Base-by-base conservation (phyloP, 2,797 vertebrate genomes). In the Schizopygopsis malacanthus region DNA sequence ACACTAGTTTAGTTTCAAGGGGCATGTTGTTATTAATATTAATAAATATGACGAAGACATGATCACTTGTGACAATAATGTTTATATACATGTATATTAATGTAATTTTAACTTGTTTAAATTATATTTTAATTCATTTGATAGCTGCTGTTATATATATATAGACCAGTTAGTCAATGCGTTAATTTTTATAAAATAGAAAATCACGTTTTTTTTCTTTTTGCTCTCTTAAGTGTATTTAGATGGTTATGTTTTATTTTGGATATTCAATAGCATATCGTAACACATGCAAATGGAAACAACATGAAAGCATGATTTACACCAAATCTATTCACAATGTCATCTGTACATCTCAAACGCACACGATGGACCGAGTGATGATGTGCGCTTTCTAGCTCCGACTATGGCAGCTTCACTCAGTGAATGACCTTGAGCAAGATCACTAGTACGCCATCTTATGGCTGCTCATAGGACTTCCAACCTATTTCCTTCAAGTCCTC, bases 371-470 rank as follows among this genome's bases (percentile, higher is more conserved):
- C 59, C 69, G 67, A 50, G 73, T 70, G 82, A 88, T 86, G 82
- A 45, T 82, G 76, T 80, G 87, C 83, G 54, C 16, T 81, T 73
- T 82, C 59, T 33, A 71, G 54, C 83, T 85, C 84, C 63, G 3
- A 47, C 84, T 13, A 79, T 90, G 87, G 89, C 86, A 72, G 87
- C 79, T 86, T 89, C 77, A 86, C 90, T 90, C 92, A 93, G 86
- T 45, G 71, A 79, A 72, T 94, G 92, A 95, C 94, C 94, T 95
- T 95, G 91, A 93, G 81, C 71, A 47, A 76, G 61, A 1, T 88
- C 59, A 41, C 28, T 70, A 83, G 9, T 80, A 56, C 84, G 84
- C 84, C 78, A 63, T 81, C 84, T 85, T 39, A 70, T 75, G 84
- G 79, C 45, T 50, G 56, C 59, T 81, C 16, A 39, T 22, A 71